A percentile compares a stretch with the other conserved stretches of the same genome.
Evolutionary conservation across 2,888 invertebrate genomes (phyloP).

Genomic region (Dolomedes plantarius): DNA sequence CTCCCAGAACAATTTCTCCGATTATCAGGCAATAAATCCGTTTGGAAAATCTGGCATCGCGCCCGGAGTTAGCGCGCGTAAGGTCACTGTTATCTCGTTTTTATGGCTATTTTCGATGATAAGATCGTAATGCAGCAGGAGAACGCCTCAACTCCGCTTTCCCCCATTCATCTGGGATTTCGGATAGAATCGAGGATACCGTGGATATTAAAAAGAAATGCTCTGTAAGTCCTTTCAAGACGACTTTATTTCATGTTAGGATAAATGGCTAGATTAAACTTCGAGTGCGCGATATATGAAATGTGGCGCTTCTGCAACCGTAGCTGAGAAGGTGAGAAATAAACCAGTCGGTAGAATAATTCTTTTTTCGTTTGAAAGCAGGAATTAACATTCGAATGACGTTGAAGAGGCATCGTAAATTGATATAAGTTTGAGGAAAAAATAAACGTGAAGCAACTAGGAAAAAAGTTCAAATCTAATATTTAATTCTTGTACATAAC

Average conservation of each 20-base stretch:
- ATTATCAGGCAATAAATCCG: neutral
- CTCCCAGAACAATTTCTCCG: neutral
- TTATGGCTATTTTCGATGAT: conserved; percentile 1
- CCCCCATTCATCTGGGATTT: conserved; percentile 9
- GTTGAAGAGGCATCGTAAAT: no score
- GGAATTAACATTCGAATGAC: no score
- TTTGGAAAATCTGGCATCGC: conserved; percentile 1
- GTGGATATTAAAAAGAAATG: neutral
- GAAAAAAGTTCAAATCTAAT: no score
- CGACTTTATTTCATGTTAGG: neutral
- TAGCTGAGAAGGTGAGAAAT: no score
- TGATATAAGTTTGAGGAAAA: no score
- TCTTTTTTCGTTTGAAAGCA: no score
- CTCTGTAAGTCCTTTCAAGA: neutral
- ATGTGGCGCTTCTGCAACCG: no score
- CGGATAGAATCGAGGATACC: neutral
- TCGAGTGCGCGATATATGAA: neutral
- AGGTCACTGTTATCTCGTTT: neutral
- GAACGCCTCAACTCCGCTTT: neutral
- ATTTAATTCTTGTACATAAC: no score
- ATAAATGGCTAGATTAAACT: neutral
- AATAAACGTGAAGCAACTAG: no score
- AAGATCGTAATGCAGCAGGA: neutral
- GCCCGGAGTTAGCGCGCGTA: neutral
- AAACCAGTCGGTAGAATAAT: no score